A percentile compares a stretch with the other conserved stretches of the same genome.
Evolutionary conservation across 2,797 vertebrate genomes (phyloP).

Genomic region (Sebastes cheni): DNA sequence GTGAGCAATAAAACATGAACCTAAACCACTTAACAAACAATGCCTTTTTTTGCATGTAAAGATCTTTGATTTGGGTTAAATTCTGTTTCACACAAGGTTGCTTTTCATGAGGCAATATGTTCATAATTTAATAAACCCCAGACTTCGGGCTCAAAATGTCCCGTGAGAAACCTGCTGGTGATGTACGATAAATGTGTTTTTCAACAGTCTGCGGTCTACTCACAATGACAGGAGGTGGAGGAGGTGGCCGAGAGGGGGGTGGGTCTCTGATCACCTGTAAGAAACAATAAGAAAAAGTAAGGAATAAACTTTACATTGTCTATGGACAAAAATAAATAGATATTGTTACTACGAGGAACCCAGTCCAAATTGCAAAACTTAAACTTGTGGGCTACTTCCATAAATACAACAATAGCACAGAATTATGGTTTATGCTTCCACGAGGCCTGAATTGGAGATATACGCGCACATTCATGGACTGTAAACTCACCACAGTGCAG

Average conservation of each 20-base stretch:
- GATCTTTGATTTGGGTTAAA: too few species aligned
- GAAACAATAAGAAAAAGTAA: neutral
- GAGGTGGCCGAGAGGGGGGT: constrained; percentile 76
- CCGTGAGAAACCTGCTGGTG: neutral
- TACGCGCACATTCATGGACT: neutral
- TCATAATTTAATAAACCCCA: neutral
- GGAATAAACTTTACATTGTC: neutral
- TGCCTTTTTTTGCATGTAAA: too few species aligned
- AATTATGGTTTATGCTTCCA: neutral
- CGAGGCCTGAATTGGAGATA: neutral
- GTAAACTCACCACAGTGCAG: constrained; percentile 94
- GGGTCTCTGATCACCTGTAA: constrained; percentile 83
- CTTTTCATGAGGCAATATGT: too few species aligned
- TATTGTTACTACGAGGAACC: neutral
- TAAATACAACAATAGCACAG: neutral
- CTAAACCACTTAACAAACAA: too few species aligned
- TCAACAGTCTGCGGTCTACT: constrained; percentile 45
- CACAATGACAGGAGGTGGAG: constrained; percentile 75
- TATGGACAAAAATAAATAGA: neutral
- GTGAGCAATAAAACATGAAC: too few species aligned
- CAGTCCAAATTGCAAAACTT: neutral
- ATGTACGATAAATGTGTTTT: neutral
- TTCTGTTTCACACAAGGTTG: too few species aligned
- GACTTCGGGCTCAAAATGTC: neutral
- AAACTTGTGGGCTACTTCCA: neutral